Base-by-base conservation (phyloP, 2,888 invertebrate species). In the Cryptophagus acutangulus region DNA sequence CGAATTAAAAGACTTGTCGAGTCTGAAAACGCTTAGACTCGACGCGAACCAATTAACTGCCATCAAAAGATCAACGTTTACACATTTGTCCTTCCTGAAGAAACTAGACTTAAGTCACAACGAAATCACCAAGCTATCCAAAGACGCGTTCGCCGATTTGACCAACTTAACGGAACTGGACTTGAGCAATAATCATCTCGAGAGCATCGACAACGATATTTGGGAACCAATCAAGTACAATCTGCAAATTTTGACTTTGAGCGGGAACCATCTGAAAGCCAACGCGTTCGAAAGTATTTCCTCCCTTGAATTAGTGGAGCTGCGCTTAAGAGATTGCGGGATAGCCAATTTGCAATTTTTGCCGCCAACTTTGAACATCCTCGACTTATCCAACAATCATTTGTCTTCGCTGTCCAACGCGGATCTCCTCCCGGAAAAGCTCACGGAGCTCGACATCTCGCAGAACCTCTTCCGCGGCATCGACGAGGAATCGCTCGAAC, bases 1-100 rank as follows among this genome's bases (percentile, higher is more conserved):
- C 53, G 83, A 85, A 61, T 82, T 82, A 57, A 73, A 74, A 51
- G 79, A 79, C 58, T 72, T 86, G 33, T 77, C 75, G 54, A 77
- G 76, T 46, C 66, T 87, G 26, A 76, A 73, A 59, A 75, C 71
- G 51, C 69, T 86, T 29, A 74, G 75, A 53, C 69, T 88, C 45
- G 85, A 87, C 55, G 84, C 85, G 8, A 88, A 88, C 71, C 81
- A 81, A 59, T 65, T 88, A 51, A 78, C 81, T 2, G 78, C 79
- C 20, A 73, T 85, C 37, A 77, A 82, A 29, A 81, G 81, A 64
- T 71, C 78, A 54, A 76, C 81, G 54, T 85, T 86, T 54, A 66
- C 71, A 6, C 69, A 71, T 45, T 76, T 77, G 52, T 60, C 62
- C n/a, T 68, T 75, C 40, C 65, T 84, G 40, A 72, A 70, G 43